Evolutionary conservation across 2,113 vertebrate species (phyloP), one percentile per base, ranked within the genome.

Genomic region (Hipposideros armiger): DNA sequence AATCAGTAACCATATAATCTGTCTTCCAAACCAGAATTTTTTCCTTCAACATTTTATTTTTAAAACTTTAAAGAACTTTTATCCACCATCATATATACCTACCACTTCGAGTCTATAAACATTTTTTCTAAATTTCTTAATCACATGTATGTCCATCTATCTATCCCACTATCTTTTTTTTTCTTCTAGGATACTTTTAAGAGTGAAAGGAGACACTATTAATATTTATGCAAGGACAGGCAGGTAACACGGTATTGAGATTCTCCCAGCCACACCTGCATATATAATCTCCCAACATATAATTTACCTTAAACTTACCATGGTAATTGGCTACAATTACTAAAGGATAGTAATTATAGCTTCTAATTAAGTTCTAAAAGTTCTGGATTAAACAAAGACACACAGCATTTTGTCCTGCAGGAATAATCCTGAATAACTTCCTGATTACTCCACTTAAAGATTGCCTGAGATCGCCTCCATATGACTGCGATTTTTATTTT

Each of bases 51-150:
- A 58, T 89, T 81, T 80, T 93, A 74, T 72, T 52, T 64, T 85
- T 2, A 94, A 72, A 92, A 64, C 4, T 54, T 95, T 20, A 62
- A 94, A 91, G 8, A 89, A 84, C 1, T 77, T 64, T 89, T 62
- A 91, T 81, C 24, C 36, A 76, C 3, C 5, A 81, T 28, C 62
- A 60, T 70, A 32, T 22, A 10, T 28, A 78, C 78, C 17, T 5
- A 54, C 9, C 22, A 76, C 26, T 36, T 86, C 58, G 11, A 60
- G 45, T 73, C 42, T 76, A 74, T 74, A 73, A 50, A 73, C 67
- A 91, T 72, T 80, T 88, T 84, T 78, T 9, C 66, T 84, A 45
- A 86, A 84, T 42, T 20, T 87, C 45, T 85, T 83, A 45, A 64
- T 56, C 17, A 67, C 5, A 56, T 30, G 2, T 40, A 7, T 84